Percentiles rank a stretch among this genome's conserved stretches.
Conservation (phyloP, 1,140 invertebrate species). For the Heterodera schachtii region DNA sequence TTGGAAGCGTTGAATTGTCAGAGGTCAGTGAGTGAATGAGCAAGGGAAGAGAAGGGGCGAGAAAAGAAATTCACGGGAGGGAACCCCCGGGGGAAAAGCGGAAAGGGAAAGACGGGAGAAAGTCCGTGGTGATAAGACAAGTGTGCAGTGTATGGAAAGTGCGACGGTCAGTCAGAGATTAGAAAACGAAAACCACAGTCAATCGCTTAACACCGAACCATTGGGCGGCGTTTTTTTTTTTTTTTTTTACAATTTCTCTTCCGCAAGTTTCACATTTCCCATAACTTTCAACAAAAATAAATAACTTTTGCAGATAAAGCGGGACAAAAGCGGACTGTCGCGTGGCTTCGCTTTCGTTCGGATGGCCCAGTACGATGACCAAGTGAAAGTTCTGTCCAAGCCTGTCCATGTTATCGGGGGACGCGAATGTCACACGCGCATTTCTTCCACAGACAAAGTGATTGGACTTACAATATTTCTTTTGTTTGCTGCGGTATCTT, state of each 20-base stretch:
- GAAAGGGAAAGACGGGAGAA: constrained; percentile 1
- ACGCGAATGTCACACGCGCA: constrained; percentile 47
- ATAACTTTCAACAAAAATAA: background rate
- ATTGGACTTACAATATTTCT: background rate
- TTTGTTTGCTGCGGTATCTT: too few species aligned
- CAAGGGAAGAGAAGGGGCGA: too few species aligned
- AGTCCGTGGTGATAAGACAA: background rate
- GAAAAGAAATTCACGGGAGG: too few species aligned
- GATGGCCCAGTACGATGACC: constrained; percentile 68
- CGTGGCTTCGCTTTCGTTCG: constrained; percentile 70
- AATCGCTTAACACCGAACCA: too few species aligned
- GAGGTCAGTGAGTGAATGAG: constrained; percentile 65
- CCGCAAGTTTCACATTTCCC: background rate
- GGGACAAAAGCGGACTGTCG: constrained; percentile 66
- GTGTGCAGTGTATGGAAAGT: background rate
- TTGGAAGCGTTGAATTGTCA: constrained; percentile 69
- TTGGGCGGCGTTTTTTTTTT: too few species aligned
- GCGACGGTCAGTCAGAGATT: background rate
- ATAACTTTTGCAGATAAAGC: constrained; percentile 66
- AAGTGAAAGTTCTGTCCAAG: constrained; percentile 52
- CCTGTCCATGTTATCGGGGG: constrained; percentile 42
- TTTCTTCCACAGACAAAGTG: constrained; percentile 40
- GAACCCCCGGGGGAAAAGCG: too few species aligned
- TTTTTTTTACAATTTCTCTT: too few species aligned
- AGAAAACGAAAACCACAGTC: too few species aligned